Conservation (phyloP, 2,888 invertebrate genomes). For the Diarsia mendica region DNA sequence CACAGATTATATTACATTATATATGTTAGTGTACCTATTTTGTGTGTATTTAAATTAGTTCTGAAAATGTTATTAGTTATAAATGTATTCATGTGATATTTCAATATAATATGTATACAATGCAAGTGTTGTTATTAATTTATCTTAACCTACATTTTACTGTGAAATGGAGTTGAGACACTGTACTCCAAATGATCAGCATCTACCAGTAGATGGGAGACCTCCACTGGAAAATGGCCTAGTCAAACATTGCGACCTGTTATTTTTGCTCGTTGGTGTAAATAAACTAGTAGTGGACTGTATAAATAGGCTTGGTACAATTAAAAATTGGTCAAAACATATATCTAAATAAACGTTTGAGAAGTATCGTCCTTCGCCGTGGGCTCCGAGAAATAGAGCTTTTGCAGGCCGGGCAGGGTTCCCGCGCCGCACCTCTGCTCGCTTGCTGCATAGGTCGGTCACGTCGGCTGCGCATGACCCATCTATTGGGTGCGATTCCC, state of each 20-base stretch:
- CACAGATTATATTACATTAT: constrained; percentile 27
- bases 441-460: no score
- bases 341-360: no score
- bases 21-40: constrained; percentile 55
- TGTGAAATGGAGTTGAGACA: background rate
- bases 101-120: constrained; percentile 72
- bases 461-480: no score
- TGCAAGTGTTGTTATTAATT: constrained; percentile 70
- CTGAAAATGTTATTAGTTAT: constrained; percentile 52
- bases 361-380: no score
- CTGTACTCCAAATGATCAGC: background rate
- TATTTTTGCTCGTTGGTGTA: no score
- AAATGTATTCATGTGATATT: constrained; percentile 70
- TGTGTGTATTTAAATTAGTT: constrained; percentile 55
- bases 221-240: background rate
- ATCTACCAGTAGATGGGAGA: background rate
- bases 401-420: no score
- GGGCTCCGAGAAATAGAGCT: no score
- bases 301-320: no score
- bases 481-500: no score
- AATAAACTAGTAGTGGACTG: no score
- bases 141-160: background rate
- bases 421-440: no score
- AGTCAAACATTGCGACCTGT: background rate
- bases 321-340: no score